Conservation (phyloP, 1,140 invertebrate genomes). For the Caenorhabditis latens region DNA sequence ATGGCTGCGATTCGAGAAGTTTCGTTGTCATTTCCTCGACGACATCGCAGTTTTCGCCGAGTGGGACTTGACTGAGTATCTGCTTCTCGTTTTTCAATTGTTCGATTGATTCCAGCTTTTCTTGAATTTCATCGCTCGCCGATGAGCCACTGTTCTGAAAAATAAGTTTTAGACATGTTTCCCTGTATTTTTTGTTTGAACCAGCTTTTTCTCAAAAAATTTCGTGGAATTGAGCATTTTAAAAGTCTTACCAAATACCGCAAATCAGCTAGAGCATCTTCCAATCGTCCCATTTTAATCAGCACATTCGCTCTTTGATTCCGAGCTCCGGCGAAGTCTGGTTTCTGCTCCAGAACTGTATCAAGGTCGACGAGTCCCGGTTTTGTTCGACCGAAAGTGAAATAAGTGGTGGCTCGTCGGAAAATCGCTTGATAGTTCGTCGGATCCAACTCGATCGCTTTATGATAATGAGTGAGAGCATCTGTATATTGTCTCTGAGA, state of each 20-base stretch:
- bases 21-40: constrained; percentile 81
- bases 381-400: constrained; percentile 94
- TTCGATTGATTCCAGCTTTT: not conserved
- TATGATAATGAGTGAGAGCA: constrained; percentile 96
- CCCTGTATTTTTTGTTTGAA: too few species aligned
- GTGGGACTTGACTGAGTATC: not conserved
- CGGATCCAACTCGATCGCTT: constrained; percentile 95
- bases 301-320: constrained; percentile 86
- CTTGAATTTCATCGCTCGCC: not conserved
- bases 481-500: constrained; percentile 88
- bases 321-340: constrained; percentile 91
- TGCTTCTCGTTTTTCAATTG: not conserved
- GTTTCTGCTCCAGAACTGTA: constrained; percentile 91
- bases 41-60: constrained; percentile 82
- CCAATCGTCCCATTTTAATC: constrained; percentile 83
- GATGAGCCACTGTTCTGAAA: not conserved
- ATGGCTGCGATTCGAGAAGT: constrained; percentile 81
- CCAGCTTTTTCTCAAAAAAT: not conserved
- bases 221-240: not conserved
- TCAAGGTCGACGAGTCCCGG: constrained; percentile 93
- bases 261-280: constrained; percentile 83
- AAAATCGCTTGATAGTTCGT: constrained; percentile 91
- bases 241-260: constrained; percentile 82
- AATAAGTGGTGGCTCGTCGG: constrained; percentile 90
- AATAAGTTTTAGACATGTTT: too few species aligned